phyloP scores from a whole-genome alignment of 1,140 invertebrate species.

The Drosophila ercepeae region DNA sequence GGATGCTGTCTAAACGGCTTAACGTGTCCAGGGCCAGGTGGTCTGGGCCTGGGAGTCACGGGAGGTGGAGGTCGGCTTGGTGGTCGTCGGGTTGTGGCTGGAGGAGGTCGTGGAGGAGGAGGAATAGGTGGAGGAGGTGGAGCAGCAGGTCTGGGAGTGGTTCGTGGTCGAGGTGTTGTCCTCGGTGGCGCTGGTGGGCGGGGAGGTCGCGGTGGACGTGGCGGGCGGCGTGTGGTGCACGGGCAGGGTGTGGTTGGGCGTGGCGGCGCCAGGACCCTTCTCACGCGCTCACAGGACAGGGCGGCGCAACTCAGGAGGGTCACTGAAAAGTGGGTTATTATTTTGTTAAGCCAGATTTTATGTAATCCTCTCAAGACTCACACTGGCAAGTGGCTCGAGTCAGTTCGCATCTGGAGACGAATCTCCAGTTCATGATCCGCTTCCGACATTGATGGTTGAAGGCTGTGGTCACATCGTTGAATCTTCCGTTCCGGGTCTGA shows the following conservation, averaged over 20 bases:
- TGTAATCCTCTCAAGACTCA: neutral
- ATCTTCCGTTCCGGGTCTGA: neutral
- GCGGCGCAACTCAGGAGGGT: neutral
- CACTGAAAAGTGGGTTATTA: neutral
- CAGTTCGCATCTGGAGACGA: neutral
- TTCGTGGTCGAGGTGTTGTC: neutral
- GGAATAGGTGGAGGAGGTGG: neutral
- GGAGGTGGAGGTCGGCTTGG: neutral
- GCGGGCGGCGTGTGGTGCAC: neutral
- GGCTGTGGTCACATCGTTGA: neutral
- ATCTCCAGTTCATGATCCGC: neutral
- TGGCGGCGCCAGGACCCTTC: neutral
- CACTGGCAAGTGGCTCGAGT: neutral
- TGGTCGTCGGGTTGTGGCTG: neutral
- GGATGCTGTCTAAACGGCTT: neutral
- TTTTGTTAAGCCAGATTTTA: neutral
- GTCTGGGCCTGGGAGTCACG: conserved; percentile 1
- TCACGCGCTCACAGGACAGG: neutral
- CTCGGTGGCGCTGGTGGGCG: neutral
- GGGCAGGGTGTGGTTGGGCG: neutral
- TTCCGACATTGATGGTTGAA: neutral
- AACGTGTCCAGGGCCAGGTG: neutral
- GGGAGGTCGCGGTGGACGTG: neutral
- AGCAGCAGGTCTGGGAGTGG: conserved; percentile 1
- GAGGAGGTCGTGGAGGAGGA: neutral